phyloP scores from a whole-genome alignment of 2,888 invertebrate species.

The Drosophila kokeensis region DNA sequence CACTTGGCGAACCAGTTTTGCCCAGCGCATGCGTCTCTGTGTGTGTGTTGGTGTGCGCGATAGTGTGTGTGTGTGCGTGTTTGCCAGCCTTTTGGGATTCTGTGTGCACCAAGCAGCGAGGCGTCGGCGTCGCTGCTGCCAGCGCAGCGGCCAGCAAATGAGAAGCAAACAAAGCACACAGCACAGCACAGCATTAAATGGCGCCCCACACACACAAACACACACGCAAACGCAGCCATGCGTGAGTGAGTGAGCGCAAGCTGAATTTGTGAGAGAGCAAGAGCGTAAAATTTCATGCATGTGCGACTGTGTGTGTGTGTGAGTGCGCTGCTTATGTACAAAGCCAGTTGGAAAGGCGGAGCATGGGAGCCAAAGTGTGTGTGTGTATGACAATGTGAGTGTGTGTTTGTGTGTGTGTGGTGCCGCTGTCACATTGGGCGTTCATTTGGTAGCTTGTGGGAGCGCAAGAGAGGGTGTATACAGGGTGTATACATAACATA shows the following conservation, averaged over 20 bases:
- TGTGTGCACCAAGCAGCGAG: conserved; percentile 52
- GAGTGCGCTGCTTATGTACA: conserved; percentile 43
- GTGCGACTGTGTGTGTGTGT: conserved; percentile 15
- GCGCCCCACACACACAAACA: conserved; percentile 76
- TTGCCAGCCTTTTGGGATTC: conserved; percentile 69
- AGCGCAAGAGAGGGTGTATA: conserved; percentile 11
- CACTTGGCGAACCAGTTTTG: conserved; percentile 70
- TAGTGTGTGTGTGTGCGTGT: conserved; percentile 15
- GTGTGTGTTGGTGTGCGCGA: conserved; percentile 26
- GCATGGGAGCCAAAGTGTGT: conserved; percentile 70
- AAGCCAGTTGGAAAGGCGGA: conserved; percentile 73
- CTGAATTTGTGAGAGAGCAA: conserved; percentile 44
- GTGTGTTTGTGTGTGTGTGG: conserved; percentile 40
- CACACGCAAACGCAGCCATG: conserved; percentile 42
- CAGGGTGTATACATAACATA: conserved; percentile 1
- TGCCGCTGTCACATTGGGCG: conserved; percentile 52
- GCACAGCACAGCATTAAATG: conserved; percentile 70
- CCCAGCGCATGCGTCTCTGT: conserved; percentile 61
- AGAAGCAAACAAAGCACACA: conserved; percentile 60
- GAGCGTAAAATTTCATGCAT: conserved; percentile 18
- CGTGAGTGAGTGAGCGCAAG: conserved; percentile 48
- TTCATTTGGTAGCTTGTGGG: conserved; percentile 50
- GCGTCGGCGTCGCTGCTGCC: conserved; percentile 52
- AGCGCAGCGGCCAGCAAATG: conserved; percentile 59
- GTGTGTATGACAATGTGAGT: conserved; percentile 8